Percentiles rank a stretch among this genome's conserved stretches.
Evolutionary conservation across 1,140 invertebrate species (phyloP).

Genomic region (Yoshiicerus persimilis): DNA sequence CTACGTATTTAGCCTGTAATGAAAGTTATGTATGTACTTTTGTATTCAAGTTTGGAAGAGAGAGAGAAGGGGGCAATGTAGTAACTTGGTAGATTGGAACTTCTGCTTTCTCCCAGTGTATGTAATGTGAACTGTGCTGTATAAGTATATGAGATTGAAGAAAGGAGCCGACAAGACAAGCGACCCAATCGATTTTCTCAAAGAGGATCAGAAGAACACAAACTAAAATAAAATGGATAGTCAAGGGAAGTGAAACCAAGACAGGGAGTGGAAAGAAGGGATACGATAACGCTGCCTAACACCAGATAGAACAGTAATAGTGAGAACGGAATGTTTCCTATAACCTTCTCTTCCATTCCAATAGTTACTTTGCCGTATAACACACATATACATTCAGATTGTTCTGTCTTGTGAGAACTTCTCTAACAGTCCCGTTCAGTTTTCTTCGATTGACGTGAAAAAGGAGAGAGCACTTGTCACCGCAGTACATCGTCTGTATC

Average conservation of each 20-base stretch:
- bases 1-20: background rate
- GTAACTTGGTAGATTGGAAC: background rate
- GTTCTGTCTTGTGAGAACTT: background rate
- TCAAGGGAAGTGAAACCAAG: background rate
- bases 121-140: background rate
- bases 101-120: background rate
- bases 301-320: background rate
- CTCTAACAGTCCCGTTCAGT: background rate
- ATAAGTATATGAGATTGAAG: background rate
- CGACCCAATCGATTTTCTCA: constrained; percentile 21
- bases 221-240: constrained; percentile 23
- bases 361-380: no score
- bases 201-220: constrained; percentile 13
- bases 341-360: no score
- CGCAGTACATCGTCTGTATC: background rate
- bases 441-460: background rate
- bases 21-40: background rate
- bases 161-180: constrained; percentile 14
- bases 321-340: background rate
- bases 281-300: background rate
- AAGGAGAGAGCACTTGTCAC: background rate
- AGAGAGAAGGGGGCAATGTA: background rate
- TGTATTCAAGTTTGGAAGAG: no score
- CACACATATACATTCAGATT: background rate
- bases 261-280: background rate